Conservation (phyloP, 2,113 vertebrate species). For the Microcebus murinus region DNA sequence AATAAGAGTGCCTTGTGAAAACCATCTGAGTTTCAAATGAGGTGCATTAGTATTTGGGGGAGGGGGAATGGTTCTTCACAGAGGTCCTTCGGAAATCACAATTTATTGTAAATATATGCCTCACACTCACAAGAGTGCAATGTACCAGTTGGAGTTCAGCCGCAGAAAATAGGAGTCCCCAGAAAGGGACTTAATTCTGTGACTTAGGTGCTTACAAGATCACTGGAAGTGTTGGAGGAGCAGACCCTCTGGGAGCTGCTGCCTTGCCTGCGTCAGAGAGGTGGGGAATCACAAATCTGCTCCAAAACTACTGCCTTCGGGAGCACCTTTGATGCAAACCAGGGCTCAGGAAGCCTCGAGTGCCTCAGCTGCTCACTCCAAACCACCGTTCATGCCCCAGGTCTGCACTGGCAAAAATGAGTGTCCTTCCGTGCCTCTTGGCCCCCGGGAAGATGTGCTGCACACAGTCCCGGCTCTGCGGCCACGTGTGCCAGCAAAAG, state of each 20-base stretch:
- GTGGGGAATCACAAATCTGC: background rate
- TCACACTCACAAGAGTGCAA: background rate
- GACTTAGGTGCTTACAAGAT: background rate
- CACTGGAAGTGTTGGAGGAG: background rate
- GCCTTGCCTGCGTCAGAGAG: background rate
- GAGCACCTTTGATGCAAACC: background rate
- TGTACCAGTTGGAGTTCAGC: background rate
- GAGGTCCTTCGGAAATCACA: background rate
- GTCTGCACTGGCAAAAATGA: background rate
- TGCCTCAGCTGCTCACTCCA: background rate
- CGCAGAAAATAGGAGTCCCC: background rate
- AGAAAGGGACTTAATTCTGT: background rate
- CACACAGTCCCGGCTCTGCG: background rate
- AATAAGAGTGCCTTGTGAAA: slow-evolving; percentile 20
- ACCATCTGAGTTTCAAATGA: slow-evolving; percentile 38
- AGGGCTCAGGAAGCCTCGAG: background rate
- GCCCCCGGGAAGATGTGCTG: background rate
- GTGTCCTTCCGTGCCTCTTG: background rate
- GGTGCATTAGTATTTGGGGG: background rate
- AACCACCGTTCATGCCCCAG: background rate
- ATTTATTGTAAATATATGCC: slow-evolving; percentile 13
- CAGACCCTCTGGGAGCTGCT: background rate
- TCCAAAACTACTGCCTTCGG: background rate
- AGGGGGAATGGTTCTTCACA: background rate
- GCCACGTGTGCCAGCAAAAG: background rate